Evolutionary conservation across 2,113 vertebrate genomes (phyloP).

Genomic region (Podarcis cretensis): DNA sequence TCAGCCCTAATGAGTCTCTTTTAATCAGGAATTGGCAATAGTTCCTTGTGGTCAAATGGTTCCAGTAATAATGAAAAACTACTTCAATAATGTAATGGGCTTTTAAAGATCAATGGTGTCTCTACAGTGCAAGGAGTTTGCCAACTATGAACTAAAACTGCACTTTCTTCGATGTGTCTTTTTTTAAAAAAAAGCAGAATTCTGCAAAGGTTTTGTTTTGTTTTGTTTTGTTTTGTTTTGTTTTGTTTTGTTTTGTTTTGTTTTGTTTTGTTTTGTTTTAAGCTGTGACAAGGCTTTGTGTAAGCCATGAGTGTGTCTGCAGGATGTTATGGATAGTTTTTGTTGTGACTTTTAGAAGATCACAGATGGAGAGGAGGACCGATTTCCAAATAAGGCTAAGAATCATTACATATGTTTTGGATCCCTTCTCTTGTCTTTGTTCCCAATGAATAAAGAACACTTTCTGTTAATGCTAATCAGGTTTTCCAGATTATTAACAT

Average conservation of each 20-base stretch:
- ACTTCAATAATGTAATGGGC: constrained; percentile 70
- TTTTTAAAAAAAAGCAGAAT: constrained; percentile 30
- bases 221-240: neutral
- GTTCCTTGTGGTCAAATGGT: constrained; percentile 66
- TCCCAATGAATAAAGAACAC: neutral
- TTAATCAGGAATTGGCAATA: constrained; percentile 73
- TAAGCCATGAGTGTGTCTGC: constrained; percentile 35
- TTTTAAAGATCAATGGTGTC: constrained; percentile 75
- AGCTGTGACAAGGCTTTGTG: constrained; percentile 25
- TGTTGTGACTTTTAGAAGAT: constrained; percentile 30
- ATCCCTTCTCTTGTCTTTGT: constrained; percentile 23
- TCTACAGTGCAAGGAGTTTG: constrained; percentile 64
- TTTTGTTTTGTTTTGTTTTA: neutral
- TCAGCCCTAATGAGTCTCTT: constrained; percentile 67
- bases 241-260: no score
- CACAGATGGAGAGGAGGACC: constrained; percentile 18
- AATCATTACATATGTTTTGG: constrained; percentile 38
- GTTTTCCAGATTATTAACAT: constrained; percentile 18
- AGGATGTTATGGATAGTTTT: constrained; percentile 46
- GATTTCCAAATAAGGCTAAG: constrained; percentile 36
- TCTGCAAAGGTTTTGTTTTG: constrained; percentile 49
- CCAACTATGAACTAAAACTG: constrained; percentile 61
- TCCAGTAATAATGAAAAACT: constrained; percentile 79
- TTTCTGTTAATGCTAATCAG: constrained; percentile 24
- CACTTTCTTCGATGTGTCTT: constrained; percentile 35